Base-by-base conservation (phyloP, 2,113 vertebrate genomes). In the Tachysurus vachellii region DNA sequence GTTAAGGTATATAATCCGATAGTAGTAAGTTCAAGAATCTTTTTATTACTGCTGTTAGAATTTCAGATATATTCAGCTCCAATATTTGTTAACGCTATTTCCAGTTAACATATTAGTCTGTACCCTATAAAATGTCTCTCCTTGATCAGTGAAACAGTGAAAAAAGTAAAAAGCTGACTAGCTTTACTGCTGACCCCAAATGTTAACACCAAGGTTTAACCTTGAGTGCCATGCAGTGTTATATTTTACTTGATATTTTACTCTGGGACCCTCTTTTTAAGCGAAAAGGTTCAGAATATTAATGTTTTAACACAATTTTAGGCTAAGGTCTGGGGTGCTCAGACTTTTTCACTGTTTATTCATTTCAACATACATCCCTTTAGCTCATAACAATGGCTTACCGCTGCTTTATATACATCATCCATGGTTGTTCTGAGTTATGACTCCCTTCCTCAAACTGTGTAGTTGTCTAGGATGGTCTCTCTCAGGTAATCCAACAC, bases 401-500 rank as follows among this genome's bases (percentile, higher is more conserved):
- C 95, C 91, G 95, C 95, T 91, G 95, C 95, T 93, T 96, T 96
- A 89, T 96, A 96, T 14, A 96, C 95, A 88, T 96, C 95, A 95
- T 96, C 95, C 95, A 96, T 96, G 90, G 86, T 91, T 93, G 87
- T 85, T 31, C 90, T 87, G 92, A 28, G 89, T 86, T 36, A 47
- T 80, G 88, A 83, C 62, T 89, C 85, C 76, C 88, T 89, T 80
- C 61, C 81, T 87, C 89, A 88, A 89, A 88, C 90, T 31, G 47
- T 61, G 19, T 61, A 81, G 82, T 80, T 88, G 86, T 75, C 89
- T 77, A 56, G 81, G 57, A 79, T 82, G 87, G 83, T 86, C 36
- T 36, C 82, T 66, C 56, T 68, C 70, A 70, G 86, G 80, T 86
- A 77, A 89, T 86, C 80, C 88, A 80, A 70, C 61, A 59, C 82